These are phyloP conservation scores for Philopedon plagiatum DNA, from an alignment of 2,888 invertebrate species.

Conservation along the genomic window DNA sequence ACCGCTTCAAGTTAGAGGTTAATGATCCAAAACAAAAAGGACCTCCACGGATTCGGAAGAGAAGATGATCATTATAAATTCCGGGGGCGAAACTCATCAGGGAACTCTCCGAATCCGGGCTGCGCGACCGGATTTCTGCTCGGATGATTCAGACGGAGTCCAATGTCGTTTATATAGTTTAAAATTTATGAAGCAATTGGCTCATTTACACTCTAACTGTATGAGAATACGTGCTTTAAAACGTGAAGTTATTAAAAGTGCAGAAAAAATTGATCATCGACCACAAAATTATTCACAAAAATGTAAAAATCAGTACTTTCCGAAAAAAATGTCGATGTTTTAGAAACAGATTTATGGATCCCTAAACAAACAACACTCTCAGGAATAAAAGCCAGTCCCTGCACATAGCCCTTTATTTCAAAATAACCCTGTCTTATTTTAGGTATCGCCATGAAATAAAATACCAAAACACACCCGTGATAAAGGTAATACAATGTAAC, in stretches of 20 bases:
- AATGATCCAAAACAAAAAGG: slow-evolving; percentile 54
- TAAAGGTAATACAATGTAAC: slow-evolving; percentile 6
- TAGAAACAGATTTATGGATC: no score
- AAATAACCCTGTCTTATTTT: no score
- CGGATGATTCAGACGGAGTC: slow-evolving; percentile 21
- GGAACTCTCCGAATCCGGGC: slow-evolving; percentile 22
- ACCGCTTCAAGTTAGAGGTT: slow-evolving; percentile 37
- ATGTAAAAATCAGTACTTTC: no score
- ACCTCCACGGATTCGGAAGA: slow-evolving; percentile 48
- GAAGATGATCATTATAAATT: slow-evolving; percentile 64
- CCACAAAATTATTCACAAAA: no score
- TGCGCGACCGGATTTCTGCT: slow-evolving; percentile 43
- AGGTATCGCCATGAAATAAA: no score
- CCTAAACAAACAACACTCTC: no score
- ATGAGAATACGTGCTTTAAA: no score
- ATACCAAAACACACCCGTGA: not conserved
- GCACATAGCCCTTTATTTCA: no score
- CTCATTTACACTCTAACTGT: slow-evolving; percentile 24
- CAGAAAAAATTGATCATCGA: no score
- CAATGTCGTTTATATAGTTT: slow-evolving; percentile 16
- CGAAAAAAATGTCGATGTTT: no score
- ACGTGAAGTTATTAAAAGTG: no score
- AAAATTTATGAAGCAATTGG: slow-evolving; percentile 41
- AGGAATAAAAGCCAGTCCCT: no score
- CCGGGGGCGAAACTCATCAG: slow-evolving; percentile 63